These are phyloP conservation scores for Lates japonicus DNA, from an alignment of 2,797 vertebrate species.

Conservation along the genomic window DNA sequence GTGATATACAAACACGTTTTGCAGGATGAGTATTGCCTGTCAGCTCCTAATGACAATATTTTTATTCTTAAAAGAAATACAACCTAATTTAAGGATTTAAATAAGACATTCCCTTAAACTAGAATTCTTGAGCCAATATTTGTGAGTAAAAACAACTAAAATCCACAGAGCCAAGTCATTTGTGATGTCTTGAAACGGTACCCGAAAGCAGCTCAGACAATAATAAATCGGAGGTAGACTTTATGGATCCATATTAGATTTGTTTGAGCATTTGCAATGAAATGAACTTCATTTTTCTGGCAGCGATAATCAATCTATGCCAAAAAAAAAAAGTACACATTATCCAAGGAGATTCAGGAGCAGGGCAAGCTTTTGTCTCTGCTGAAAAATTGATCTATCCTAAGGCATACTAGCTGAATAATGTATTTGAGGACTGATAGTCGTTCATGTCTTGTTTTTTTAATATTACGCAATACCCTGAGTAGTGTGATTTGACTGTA, in stretches of 20 bases:
- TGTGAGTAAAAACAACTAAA: not conserved
- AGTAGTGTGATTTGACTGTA: not conserved
- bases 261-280: slow-evolving; percentile 35
- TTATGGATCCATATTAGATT: slow-evolving; percentile 42
- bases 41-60: not conserved
- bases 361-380: slow-evolving; percentile 17
- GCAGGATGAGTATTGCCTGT: not conserved
- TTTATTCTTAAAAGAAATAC: not conserved
- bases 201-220: not conserved
- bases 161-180: not conserved
- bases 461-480: not conserved
- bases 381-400: slow-evolving; percentile 33
- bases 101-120: not conserved
- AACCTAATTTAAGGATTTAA: not conserved
- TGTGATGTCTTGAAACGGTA: not conserved
- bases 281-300: slow-evolving; percentile 42
- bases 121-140: not conserved
- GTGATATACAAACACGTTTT: slow-evolving; percentile 1
- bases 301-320: slow-evolving; percentile 30
- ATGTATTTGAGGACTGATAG: slow-evolving; percentile 18
- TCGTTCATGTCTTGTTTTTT: slow-evolving; percentile 37
- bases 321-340: slow-evolving; percentile 21
- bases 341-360: slow-evolving; percentile 19
- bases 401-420: slow-evolving; percentile 10
- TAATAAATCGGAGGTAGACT: slow-evolving; percentile 20